Percentiles rank a stretch among this genome's conserved stretches.
These are phyloP conservation scores for Oithona nana DNA, from an alignment of 2,888 invertebrate species.

Conservation along the genomic window DNA sequence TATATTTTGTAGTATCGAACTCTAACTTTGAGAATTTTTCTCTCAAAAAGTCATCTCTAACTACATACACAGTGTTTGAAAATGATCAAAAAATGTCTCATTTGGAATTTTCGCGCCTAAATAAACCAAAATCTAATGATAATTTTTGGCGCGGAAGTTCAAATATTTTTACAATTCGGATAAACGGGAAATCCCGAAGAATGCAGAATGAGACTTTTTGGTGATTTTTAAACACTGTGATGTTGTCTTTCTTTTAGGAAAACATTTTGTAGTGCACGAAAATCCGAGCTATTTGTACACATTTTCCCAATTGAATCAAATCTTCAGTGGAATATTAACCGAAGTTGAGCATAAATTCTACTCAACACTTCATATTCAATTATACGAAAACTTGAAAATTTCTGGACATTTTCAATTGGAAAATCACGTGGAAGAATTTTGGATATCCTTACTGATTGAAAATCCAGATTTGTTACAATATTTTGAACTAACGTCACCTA, in stretches of 20 bases:
- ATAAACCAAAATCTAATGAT: too few species aligned
- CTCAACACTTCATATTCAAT: background rate
- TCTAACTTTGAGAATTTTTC: too few species aligned
- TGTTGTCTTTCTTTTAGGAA: background rate
- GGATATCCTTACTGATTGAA: background rate
- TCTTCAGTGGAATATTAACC: background rate
- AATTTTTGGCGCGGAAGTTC: too few species aligned
- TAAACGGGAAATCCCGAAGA: too few species aligned
- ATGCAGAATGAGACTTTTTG: background rate
- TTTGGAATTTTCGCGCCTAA: too few species aligned
- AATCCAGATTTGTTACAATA: background rate
- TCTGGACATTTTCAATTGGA: background rate
- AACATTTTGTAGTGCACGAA: background rate
- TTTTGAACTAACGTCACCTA: background rate
- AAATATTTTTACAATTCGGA: too few species aligned
- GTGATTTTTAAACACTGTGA: background rate
- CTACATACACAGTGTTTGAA: too few species aligned
- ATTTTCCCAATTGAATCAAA: background rate
- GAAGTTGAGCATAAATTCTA: background rate
- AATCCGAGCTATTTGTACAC: background rate
- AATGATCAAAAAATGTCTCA: too few species aligned
- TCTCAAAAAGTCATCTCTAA: too few species aligned
- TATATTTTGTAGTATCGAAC: too few species aligned
- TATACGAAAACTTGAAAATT: background rate
- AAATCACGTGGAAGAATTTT: background rate